Base-by-base conservation (phyloP, 1,140 invertebrate genomes). In the Cotesia typhae region DNA sequence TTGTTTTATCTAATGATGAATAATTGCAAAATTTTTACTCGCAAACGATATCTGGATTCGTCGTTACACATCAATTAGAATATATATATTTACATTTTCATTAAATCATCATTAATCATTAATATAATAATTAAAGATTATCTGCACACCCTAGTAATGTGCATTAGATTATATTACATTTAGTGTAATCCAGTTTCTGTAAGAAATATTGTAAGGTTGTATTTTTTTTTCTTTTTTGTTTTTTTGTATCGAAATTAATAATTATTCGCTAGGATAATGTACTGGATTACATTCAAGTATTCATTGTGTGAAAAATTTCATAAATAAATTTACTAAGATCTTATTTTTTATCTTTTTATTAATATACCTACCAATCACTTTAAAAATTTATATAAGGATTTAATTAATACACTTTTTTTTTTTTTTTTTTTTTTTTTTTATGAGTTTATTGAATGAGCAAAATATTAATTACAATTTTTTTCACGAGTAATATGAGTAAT, bases 271-370 rank as follows among this genome's bases (percentile, higher is more conserved):
- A 28, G 28, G 28, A 47, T 47, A 75, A 66, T 37, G 69, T 65
- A 75, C 74, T 80, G 74, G 73, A 75, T 75, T 12, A 17, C 71
- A 73, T 60, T 37, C 68, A 72, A 77, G 53, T 75, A 76, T 53
- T 75, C 78, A 75, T 75, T 77, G 73, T 82, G 79, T 81, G 73
- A 77, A 79, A 70, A 78, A 75, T 82, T 82, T 82, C 80, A 74
- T 82, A 82, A 82, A 82, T 81, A 82, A 82, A 82, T 76, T 74
- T 75, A 72, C 60, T 66, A 79, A 79, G 78, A 70, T 71, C 64
- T 64, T 75, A 74, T 63, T 51, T 51, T 51, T 51, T 51, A 9
- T 51, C 1, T 51, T 28, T 28, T 28, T 28, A 28, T 28, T 28
- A 28, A 28, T 28, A 28, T 28, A 28, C 20, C 20, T 28, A 28